Evolutionary conservation across 2,113 vertebrate species (phyloP).

Genomic region (Gnathonemus longibarbis): DNA sequence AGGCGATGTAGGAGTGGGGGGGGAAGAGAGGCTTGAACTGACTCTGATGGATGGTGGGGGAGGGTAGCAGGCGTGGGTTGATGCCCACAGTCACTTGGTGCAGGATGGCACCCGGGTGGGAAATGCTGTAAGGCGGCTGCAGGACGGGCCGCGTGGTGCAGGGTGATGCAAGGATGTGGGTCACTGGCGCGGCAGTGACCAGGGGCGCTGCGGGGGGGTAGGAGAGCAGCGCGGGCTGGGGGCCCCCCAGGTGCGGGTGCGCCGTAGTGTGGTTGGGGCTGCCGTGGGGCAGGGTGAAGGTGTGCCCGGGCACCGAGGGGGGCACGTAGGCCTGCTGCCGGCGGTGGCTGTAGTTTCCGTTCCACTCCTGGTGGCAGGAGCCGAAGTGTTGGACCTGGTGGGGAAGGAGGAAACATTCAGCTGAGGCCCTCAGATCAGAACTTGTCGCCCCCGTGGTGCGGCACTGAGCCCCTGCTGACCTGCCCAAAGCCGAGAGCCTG

Average conservation of each 20-base stretch:
- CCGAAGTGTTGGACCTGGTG: conserved; percentile 81
- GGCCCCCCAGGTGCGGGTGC: conserved; percentile 73
- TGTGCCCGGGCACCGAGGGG: conserved; percentile 69
- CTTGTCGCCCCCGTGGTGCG: background rate
- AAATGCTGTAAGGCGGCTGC: conserved; percentile 77
- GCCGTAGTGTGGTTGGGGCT: conserved; percentile 78
- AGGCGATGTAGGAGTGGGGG: conserved; percentile 89
- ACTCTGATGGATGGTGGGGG: conserved; percentile 87
- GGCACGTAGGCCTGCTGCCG: conserved; percentile 87
- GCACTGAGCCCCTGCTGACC: conserved; percentile 52
- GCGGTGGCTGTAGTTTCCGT: conserved; percentile 80
- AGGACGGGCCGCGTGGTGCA: conserved; percentile 81
- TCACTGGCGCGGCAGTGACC: conserved; percentile 74
- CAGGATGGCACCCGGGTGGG: conserved; percentile 75
- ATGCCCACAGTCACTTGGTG: conserved; percentile 92
- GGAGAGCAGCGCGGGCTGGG: conserved; percentile 80
- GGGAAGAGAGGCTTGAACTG: conserved; percentile 90
- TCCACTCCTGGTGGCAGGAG: conserved; percentile 87
- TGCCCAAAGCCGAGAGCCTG: conserved; percentile 78
- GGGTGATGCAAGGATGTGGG: conserved; percentile 89
- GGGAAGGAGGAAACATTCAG: background rate
- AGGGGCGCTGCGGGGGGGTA: conserved; percentile 77
- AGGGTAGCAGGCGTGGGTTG: conserved; percentile 85
- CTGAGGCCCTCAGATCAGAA: background rate
- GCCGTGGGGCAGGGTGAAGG: conserved; percentile 83